Conservation (phyloP, 2,113 vertebrate genomes). For the Sitta europaea region DNA sequence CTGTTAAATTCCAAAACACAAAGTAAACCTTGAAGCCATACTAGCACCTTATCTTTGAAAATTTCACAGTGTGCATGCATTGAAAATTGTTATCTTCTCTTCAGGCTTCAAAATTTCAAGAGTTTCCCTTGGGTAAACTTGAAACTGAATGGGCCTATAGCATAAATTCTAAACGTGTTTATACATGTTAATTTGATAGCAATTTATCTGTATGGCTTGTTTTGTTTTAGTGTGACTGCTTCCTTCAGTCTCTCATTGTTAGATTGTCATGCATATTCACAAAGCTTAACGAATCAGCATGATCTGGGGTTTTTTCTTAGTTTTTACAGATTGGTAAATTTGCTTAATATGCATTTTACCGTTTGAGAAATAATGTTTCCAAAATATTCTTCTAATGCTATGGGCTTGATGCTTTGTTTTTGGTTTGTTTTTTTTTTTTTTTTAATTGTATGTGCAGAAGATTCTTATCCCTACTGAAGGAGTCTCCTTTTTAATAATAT, state of each 20-base stretch:
- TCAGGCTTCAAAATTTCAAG: neutral
- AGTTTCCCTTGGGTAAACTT: neutral
- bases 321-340: neutral
- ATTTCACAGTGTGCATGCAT: neutral
- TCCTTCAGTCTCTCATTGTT: neutral
- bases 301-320: neutral
- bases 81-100: neutral
- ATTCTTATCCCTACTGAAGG: neutral
- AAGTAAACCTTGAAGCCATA: neutral
- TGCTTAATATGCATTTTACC: neutral
- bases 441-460: neutral
- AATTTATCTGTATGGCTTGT: neutral
- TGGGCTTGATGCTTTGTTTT: neutral
- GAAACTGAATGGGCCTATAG: neutral
- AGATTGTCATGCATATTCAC: neutral
- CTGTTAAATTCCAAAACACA: neutral
- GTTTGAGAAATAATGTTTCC: neutral
- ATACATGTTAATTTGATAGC: neutral
- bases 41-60: neutral
- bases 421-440: neutral
- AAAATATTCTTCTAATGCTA: neutral
- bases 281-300: neutral
- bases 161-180: neutral
- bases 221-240: neutral
- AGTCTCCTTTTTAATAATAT: neutral